Evolutionary conservation across 1,140 invertebrate species (phyloP).

Genomic region (Copidosoma floridanum): DNA sequence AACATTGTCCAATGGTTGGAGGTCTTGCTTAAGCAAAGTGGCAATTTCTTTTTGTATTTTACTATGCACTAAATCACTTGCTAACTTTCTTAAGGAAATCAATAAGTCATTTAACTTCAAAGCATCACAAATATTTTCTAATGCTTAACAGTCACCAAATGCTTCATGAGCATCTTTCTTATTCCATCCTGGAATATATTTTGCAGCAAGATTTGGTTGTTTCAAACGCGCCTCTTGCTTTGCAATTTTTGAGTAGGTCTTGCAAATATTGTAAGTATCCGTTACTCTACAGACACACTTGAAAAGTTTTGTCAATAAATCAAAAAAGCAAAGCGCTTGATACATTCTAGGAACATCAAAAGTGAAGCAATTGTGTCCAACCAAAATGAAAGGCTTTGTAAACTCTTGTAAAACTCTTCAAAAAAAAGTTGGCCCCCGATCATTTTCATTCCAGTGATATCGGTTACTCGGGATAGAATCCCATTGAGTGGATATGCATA

Average conservation of each 20-base stretch:
- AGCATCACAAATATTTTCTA: slow-evolving; percentile 16
- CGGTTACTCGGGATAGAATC: no score
- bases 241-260: neutral
- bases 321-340: neutral
- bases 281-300: slow-evolving; percentile 1
- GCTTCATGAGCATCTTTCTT: slow-evolving; percentile 20
- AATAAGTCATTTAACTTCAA: neutral
- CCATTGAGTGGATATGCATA: no score
- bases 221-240: slow-evolving; percentile 4
- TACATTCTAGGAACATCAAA: slow-evolving; percentile 22
- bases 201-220: slow-evolving; percentile 17
- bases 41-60: no score
- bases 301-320: slow-evolving; percentile 1
- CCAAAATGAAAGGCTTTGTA: slow-evolving; percentile 11
- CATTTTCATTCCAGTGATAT: no score
- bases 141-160: slow-evolving; percentile 12
- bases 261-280: slow-evolving; percentile 15
- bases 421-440: no score
- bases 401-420: slow-evolving; percentile 4
- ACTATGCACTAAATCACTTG: no score
- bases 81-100: no score
- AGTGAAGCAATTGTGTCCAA: slow-evolving; percentile 14
- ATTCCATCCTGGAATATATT: slow-evolving; percentile 17
- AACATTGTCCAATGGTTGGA: no score
- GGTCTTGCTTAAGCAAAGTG: no score